Conservation (phyloP, 1,140 invertebrate species). For the Zaprionus africanus region DNA sequence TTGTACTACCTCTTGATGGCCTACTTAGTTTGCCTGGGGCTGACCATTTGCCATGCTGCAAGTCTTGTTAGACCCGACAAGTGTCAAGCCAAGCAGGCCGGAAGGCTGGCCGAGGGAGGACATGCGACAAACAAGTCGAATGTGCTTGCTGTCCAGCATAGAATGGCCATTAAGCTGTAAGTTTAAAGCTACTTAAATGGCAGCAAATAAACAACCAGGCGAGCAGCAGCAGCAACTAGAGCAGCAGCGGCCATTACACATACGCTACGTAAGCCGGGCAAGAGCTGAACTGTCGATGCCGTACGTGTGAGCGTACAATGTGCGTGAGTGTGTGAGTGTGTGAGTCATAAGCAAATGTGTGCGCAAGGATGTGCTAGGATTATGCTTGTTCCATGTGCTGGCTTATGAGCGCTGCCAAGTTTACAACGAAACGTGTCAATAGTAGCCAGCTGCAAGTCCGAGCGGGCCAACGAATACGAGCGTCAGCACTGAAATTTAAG, state of each 20-base stretch:
- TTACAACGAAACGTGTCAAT: constrained; percentile 80
- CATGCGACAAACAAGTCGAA: constrained; percentile 62
- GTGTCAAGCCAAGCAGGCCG: constrained; percentile 50
- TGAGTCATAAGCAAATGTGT: constrained; percentile 77
- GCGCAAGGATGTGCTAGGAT: constrained; percentile 67
- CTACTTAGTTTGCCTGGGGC: constrained; percentile 1
- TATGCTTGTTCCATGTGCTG: constrained; percentile 72
- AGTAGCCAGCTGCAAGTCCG: constrained; percentile 53
- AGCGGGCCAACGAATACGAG: not conserved
- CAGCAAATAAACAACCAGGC: constrained; percentile 70
- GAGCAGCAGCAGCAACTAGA: constrained; percentile 1
- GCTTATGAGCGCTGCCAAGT: constrained; percentile 74
- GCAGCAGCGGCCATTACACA: constrained; percentile 55
- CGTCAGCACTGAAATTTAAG: constrained; percentile 63
- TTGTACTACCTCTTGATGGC: not conserved
- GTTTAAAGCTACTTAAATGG: constrained; percentile 80
- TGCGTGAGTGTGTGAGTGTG: constrained; percentile 43
- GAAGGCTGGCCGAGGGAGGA: not conserved
- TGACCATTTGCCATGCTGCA: constrained; percentile 26
- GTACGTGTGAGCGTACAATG: constrained; percentile 10
- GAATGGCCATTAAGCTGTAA: constrained; percentile 79
- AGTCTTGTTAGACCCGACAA: constrained; percentile 56
- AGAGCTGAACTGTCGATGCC: constrained; percentile 65
- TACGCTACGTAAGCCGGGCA: constrained; percentile 67
- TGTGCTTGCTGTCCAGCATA: constrained; percentile 53